A percentile compares a stretch with the other conserved stretches of the same genome.
phyloP scores from a whole-genome alignment of 2,113 vertebrate genomes.

The Amblyornis subalaris region DNA sequence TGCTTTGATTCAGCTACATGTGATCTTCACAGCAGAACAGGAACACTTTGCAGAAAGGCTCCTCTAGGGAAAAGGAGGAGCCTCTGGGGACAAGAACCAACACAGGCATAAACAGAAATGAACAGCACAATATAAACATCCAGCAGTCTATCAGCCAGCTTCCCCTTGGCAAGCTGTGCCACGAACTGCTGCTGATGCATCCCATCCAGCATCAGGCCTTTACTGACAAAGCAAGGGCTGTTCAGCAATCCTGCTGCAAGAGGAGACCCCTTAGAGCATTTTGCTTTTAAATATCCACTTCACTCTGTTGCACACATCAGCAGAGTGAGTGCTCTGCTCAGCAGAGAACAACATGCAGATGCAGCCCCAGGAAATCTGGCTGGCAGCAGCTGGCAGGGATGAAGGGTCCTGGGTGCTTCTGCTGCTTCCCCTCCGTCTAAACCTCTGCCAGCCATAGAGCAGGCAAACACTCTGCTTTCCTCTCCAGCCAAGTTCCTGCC shows the following conservation, averaged over 20 bases:
- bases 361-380: accelerated
- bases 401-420: background rate
- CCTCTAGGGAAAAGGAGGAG: background rate
- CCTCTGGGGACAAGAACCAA: background rate
- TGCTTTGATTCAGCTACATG: background rate
- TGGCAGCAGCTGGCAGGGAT: background rate
- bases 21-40: background rate
- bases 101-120: background rate
- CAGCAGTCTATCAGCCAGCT: background rate
- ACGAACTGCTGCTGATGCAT: accelerated
- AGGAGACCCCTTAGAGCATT: background rate
- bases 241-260: background rate
- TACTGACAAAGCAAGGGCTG: background rate
- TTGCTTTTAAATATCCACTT: background rate
- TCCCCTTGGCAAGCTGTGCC: accelerated
- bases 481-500: background rate
- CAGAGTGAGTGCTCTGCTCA: background rate
- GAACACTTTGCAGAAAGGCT: background rate
- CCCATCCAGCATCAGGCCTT: background rate
- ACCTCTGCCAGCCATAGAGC: background rate
- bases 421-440: background rate
- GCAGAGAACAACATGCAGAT: accelerated
- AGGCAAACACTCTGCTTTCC: background rate
- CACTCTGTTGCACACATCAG: background rate
- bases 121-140: background rate